Percentiles rank a stretch among this genome's conserved stretches.
Evolutionary conservation across 2,797 vertebrate species (phyloP).

Genomic region (Dendrocincla fuliginosa): DNA sequence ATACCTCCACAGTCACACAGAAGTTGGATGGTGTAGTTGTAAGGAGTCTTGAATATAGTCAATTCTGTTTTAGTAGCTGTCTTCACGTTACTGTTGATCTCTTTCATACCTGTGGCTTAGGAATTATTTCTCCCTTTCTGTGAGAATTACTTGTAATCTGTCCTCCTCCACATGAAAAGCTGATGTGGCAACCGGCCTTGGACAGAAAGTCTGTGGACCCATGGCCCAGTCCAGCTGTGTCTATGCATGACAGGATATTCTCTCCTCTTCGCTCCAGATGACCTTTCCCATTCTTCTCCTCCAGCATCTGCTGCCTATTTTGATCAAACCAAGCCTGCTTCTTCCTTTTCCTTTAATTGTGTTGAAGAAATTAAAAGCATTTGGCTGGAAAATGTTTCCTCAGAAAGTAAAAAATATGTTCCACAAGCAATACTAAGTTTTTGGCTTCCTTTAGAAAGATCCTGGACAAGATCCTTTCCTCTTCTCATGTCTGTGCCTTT

Average conservation of each 20-base stretch:
- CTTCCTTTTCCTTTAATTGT: conserved; percentile 78
- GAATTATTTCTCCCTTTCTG: not conserved
- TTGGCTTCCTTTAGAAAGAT: not conserved
- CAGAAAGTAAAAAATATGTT: conserved; percentile 15
- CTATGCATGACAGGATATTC: not conserved
- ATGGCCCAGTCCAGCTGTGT: not conserved
- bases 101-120: not conserved
- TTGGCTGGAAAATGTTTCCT: conserved; percentile 49
- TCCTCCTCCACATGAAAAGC: not conserved
- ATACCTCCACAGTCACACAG: not conserved
- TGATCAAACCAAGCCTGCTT: conserved; percentile 1
- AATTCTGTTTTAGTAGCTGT: not conserved
- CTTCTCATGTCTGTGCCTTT: not conserved
- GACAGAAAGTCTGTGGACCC: not conserved
- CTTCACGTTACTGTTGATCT: not conserved
- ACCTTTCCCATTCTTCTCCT: conserved; percentile 17
- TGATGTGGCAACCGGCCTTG: not conserved
- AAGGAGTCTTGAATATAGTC: not conserved
- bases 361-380: conserved; percentile 23
- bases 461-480: not conserved
- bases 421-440: not conserved
- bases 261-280: conserved; percentile 5
- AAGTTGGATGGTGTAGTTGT: not conserved
- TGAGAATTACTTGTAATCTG: not conserved
- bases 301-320: conserved; percentile 56